Evolutionary conservation across 1,140 invertebrate genomes (phyloP).

Genomic region (Zaprionus davidi): DNA sequence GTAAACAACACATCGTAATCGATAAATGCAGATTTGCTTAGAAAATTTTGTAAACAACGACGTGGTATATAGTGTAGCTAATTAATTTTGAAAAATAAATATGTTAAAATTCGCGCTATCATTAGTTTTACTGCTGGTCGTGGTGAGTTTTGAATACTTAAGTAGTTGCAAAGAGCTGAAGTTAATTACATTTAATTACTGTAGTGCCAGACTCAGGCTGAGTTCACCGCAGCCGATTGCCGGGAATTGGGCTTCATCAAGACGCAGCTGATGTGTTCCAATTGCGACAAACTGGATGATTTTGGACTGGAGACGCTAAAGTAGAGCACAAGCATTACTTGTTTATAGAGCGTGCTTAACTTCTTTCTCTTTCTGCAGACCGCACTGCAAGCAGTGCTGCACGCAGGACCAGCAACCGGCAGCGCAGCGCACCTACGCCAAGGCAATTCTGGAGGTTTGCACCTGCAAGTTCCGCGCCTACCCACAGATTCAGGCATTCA

Average conservation of each 20-base stretch:
- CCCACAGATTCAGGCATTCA: constrained; percentile 98
- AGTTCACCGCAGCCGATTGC: constrained; percentile 87
- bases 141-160: constrained; percentile 30
- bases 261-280: constrained; percentile 93
- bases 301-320: constrained; percentile 89
- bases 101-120: constrained; percentile 43
- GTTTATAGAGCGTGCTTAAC: not conserved
- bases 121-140: constrained; percentile 39
- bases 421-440: constrained; percentile 89
- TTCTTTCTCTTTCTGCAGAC: constrained; percentile 84
- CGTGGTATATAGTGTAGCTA: constrained; percentile 57
- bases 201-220: constrained; percentile 52
- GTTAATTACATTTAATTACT: not conserved
- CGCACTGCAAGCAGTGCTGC: constrained; percentile 91
- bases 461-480: constrained; percentile 98
- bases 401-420: constrained; percentile 89
- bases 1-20: constrained; percentile 10
- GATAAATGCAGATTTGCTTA: constrained; percentile 11
- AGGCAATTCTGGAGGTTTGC: constrained; percentile 95
- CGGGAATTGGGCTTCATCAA: constrained; percentile 93
- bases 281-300: constrained; percentile 93
- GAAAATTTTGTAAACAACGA: constrained; percentile 66
- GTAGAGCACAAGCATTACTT: constrained; percentile 82
- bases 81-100: constrained; percentile 38
- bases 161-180: no score